A percentile compares a stretch with the other conserved stretches of the same genome.
Evolutionary conservation across 2,797 vertebrate genomes (phyloP).

Genomic region (Enteromius treurensis): DNA sequence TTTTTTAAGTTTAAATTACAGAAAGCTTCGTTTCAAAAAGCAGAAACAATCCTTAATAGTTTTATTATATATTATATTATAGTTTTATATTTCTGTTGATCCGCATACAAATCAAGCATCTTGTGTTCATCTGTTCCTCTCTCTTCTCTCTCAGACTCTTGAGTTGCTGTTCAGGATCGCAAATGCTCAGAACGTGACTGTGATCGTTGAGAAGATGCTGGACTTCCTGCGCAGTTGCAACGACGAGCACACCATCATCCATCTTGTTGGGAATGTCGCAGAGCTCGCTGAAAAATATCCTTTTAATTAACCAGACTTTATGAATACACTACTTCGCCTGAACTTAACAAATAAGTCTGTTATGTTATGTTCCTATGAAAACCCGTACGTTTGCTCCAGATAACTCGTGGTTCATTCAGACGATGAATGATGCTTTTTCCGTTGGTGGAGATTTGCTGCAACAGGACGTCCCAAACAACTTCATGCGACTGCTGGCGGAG

Average conservation of each 20-base stretch:
- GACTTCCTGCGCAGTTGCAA: conserved; percentile 86
- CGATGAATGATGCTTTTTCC: conserved; percentile 94
- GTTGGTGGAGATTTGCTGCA: conserved; percentile 90
- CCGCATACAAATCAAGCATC: not conserved
- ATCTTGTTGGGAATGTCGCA: conserved; percentile 91
- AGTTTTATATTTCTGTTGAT: not conserved
- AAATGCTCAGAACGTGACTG: conserved; percentile 89
- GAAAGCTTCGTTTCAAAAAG: too few species aligned
- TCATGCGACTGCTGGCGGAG: conserved; percentile 90
- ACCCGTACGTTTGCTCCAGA: conserved; percentile 88
- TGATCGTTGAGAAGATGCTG: conserved; percentile 97
- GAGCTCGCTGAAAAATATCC: conserved; percentile 99
- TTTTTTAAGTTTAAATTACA: too few species aligned
- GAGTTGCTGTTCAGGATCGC: conserved; percentile 96
- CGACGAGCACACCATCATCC: conserved; percentile 88
- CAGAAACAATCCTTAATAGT: too few species aligned
- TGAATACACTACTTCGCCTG: not conserved
- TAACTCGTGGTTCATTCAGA: conserved; percentile 96
- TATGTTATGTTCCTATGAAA: conserved; percentile 79
- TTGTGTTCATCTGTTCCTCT: not conserved
- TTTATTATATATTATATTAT: too few species aligned
- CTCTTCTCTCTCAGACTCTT: conserved; percentile 80
- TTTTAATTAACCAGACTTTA: conserved; percentile 55
- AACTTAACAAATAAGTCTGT: not conserved
- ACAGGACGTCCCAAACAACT: conserved; percentile 90